Evolutionary conservation across 2,113 vertebrate genomes (phyloP), one percentile per base, ranked within the genome.

Genomic region (Trachemys scripta): DNA sequence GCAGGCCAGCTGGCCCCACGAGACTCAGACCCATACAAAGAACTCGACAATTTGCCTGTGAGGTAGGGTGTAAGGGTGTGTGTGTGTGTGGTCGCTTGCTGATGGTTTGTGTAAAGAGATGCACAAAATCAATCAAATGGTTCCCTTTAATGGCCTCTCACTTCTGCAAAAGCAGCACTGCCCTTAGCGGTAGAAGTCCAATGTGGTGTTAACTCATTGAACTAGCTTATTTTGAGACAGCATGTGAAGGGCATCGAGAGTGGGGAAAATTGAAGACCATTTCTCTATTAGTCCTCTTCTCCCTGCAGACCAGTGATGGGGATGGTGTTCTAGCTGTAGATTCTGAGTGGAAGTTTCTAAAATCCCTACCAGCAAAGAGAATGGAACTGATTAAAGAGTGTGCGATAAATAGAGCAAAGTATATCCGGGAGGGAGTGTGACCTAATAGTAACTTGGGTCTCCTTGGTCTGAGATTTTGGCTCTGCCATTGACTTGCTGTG

Each of bases 21-120:
- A 85, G 93, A 95, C 75, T 94, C 97, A 80, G 90, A 84, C 72
- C 82, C 90, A 35, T 93, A 96, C 0, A 94, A 90, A 72, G 76
- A 79, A 49, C 89, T 94, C 24, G 91, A 89, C 54, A 92, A 90
- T 56, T 45, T 54, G 76, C 49, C 89, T 47, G 45, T 47, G 49
- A 80, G 89, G 89, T 91, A 85, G 31, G 82, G 11, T 25, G n/a
- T 25, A 11, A 22, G 42, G 8, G 8, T 72, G 35, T 19, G 35
- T 13, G 11, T 29, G 13, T 31, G 27, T 69, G 35, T 11, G 65
- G n/a, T 20, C 3, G 8, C 19, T 72, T 5, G 19, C n/a, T 72
- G 65, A 72, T 72, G 65, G n/a, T 38, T 72, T 72, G 9, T 69
- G 35, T 19, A 17, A 69, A 69, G 62, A n/a, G 31, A 69, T 69